Percentiles rank a stretch among this genome's conserved stretches.
Evolutionary conservation across 2,797 vertebrate genomes (phyloP).

Genomic region (Pipistrellus kuhlii): DNA sequence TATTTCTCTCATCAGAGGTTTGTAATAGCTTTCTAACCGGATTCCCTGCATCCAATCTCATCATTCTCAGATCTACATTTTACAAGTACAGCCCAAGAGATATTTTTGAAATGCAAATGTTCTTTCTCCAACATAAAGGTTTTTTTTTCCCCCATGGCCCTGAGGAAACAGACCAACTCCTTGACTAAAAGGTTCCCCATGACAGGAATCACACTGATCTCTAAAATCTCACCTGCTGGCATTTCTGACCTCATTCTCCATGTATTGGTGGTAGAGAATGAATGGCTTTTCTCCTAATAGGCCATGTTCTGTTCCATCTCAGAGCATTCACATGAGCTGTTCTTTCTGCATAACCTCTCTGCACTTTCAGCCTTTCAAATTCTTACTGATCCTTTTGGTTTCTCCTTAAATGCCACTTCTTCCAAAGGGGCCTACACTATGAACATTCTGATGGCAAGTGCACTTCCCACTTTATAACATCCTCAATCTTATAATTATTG

Average conservation of each 20-base stretch:
- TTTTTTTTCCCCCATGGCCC: neutral
- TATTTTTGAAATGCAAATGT: conserved; percentile 56
- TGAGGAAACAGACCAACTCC: conserved; percentile 4
- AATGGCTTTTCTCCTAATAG: neutral
- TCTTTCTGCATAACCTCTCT: neutral
- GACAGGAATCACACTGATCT: neutral
- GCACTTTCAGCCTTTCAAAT: neutral
- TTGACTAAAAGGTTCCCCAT: neutral
- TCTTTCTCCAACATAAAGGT: conserved; percentile 22
- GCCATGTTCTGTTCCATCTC: neutral
- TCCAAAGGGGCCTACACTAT: neutral
- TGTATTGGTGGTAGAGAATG: neutral
- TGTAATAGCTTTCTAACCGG: neutral
- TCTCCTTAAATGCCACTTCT: conserved; percentile 21
- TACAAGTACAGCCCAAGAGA: conserved; percentile 27
- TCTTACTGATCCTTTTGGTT: conserved; percentile 1
- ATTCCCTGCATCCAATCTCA: neutral
- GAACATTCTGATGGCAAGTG: neutral
- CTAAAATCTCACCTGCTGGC: neutral
- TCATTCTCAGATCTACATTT: conserved; percentile 40
- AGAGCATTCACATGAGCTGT: neutral
- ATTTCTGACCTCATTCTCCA: neutral
- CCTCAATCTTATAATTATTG: conserved; percentile 23
- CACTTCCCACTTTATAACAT: neutral
- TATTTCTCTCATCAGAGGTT: neutral